These are phyloP conservation scores for Eudasyphora cyanicolor DNA, from an alignment of 2,888 invertebrate species.

Conservation along the genomic window DNA sequence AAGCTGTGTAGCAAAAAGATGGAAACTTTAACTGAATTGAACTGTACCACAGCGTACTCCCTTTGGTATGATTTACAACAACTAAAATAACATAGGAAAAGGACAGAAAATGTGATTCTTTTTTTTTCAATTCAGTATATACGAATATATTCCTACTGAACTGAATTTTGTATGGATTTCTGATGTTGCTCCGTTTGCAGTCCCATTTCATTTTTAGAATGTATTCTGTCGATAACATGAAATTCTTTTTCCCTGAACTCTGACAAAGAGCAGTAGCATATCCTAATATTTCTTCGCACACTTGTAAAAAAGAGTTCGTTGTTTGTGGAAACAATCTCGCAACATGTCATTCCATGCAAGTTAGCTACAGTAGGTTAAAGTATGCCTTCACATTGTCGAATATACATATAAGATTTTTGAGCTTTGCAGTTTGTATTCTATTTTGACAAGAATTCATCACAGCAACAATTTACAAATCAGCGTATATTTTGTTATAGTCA, in stretches of 20 bases:
- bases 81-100: not conserved
- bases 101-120: not conserved
- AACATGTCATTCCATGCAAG: no score
- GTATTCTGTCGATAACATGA: conserved; percentile 17
- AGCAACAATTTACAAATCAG: no score
- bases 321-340: no score
- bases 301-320: not conserved
- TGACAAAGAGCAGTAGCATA: not conserved
- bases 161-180: conserved; percentile 51
- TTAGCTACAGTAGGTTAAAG: no score
- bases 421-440: no score
- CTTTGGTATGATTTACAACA: conserved; percentile 58
- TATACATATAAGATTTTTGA: no score
- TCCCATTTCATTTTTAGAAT: not conserved
- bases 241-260: not conserved
- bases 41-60: conserved; percentile 42
- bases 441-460: no score
- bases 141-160: conserved; percentile 37
- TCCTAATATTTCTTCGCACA: not conserved
- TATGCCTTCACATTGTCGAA: no score
- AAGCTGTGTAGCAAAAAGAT: conserved; percentile 42
- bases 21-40: conserved; percentile 5
- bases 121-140: no score
- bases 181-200: conserved; percentile 33
- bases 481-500: no score